Base-by-base conservation (phyloP, 2,113 vertebrate species). In the Corythoichthys haematopterus region DNA sequence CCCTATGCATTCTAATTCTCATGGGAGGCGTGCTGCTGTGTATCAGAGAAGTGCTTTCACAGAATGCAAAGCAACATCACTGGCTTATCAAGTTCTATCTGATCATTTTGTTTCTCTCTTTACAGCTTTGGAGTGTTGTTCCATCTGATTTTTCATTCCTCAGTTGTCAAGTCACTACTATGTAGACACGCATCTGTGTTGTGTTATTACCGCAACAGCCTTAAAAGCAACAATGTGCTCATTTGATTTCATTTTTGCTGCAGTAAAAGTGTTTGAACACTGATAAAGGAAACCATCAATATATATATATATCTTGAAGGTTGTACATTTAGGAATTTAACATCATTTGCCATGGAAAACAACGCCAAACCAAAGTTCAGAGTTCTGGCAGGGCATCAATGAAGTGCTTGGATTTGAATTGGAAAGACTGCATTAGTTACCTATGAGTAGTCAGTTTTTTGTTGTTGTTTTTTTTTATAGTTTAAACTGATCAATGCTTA, bases 161-260 rank as follows among this genome's bases (percentile, higher is more conserved):
- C 66, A 68, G 20, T 58, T 74, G 70, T 70, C 65, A 63, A 58
- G 28, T 77, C 58, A 77, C 1, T 12, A 45, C 48, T 62, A 38
- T 64, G 78, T 72, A 68, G 65, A 69, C 14, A 68, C 48, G 46
- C 50, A 66, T 37, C 72, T 65, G 55, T 28, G 55, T 50, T 13
- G 7, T 52, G 53, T 1, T 9, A 15, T n/a, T 15, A 0, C 2
- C 58, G 14, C 2, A 33, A 28, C 16, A 51, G 60, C 45, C 28
- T 63, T 2, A 58, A 43, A 56, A n/a, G 10, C 60, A 6, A 28
- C 40, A 46, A 62, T 45, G 5, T 33, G 10, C 52, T 28, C 5
- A 28, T 40, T 60, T 16, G 8, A n/a, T 40, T 3, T 40, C 2
- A 40, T n/a, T 57, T 5, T 57, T 57, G 33, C 33, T 36, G 55